Percentiles rank a stretch among this genome's conserved stretches.
Evolutionary conservation across 1,140 invertebrate genomes (phyloP).

Genomic region (Leptonema lineaticorne): DNA sequence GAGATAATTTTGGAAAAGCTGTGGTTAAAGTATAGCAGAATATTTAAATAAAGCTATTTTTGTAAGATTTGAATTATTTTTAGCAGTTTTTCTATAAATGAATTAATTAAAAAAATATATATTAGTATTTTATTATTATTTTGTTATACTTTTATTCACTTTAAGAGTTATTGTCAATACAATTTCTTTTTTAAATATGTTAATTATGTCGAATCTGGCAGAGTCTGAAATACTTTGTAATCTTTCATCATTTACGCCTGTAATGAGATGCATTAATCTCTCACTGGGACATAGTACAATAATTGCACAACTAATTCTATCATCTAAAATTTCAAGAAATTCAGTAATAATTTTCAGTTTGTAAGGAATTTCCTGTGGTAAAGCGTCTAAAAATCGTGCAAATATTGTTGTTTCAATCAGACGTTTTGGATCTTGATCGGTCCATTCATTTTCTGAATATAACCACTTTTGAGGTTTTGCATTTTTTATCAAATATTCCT

Average conservation of each 20-base stretch:
- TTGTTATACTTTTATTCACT: background rate
- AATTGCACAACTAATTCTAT: conserved; percentile 63
- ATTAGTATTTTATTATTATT: background rate
- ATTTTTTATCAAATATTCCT: conserved; percentile 70
- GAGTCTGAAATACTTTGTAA: conserved; percentile 66
- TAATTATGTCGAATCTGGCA: conserved; percentile 50
- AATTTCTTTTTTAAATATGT: conserved; percentile 35
- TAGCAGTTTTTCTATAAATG: background rate
- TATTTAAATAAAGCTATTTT: too few species aligned
- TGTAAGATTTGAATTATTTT: too few species aligned
- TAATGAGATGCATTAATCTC: conserved; percentile 62
- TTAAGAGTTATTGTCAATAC: conserved; percentile 47
- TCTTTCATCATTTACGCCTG: conserved; percentile 65
- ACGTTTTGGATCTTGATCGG: conserved; percentile 68
- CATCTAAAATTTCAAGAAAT: conserved; percentile 64
- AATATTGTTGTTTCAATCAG: conserved; percentile 72
- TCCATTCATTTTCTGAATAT: conserved; percentile 65
- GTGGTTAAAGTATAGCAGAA: conserved; percentile 58
- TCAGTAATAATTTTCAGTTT: conserved; percentile 65
- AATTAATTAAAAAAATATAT: background rate
- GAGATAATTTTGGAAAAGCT: conserved; percentile 66
- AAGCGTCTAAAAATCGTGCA: conserved; percentile 76
- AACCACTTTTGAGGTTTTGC: conserved; percentile 67
- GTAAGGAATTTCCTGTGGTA: conserved; percentile 84
- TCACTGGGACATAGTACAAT: conserved; percentile 62